Evolutionary conservation across 2,888 invertebrate genomes (phyloP), one percentile per base, ranked within the genome.

Genomic region (Acronicta psi): DNA sequence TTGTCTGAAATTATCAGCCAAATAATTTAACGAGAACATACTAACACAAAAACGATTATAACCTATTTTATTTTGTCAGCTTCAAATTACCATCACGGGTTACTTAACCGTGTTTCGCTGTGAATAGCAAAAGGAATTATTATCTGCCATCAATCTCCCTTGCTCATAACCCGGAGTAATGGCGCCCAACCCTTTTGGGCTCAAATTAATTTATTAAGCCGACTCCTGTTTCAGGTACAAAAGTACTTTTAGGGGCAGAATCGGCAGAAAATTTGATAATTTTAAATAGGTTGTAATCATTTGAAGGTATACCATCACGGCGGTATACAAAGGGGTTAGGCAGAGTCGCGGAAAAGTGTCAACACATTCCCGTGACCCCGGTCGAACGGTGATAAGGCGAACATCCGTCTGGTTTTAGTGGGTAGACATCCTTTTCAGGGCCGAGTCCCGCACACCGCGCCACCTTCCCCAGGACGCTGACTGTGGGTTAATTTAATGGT

Each of bases 141-240:
- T 62, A 58, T 57, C 46, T 42, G 10, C 11, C 29, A 57, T 63
- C 53, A 59, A 56, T 71, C 29, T 50, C 34, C 45, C 13, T 14
- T 29, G 37, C 58, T 47, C 4, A 61, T 61, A 17, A 51, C 45
- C 50, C 42, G 18, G 31, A 17, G 42, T 68, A 75, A 73, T 58
- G 55, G 42, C 29, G 47, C 25, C 55, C 56, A 65, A 65, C 69
- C 65, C 73, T 62, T n/a, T 63, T 11, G 31, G 36, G 53, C 23
- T 40, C 43, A 38, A 36, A 73, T 62, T 73, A 69, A 75, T 73
- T 73, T 69, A 68, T 42, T 47, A 62, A 44, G 36, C 51, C 58
- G 56, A 47, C 31, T 51, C 55, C 18, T 18, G 20, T 54, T 53
- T 52, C 57, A 54, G 49, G 70, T 54, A 60, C 50, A 59, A 55